These are phyloP conservation scores for Dromaius novaehollandiae DNA, from an alignment of 2,113 vertebrate species.

Conservation along the genomic window DNA sequence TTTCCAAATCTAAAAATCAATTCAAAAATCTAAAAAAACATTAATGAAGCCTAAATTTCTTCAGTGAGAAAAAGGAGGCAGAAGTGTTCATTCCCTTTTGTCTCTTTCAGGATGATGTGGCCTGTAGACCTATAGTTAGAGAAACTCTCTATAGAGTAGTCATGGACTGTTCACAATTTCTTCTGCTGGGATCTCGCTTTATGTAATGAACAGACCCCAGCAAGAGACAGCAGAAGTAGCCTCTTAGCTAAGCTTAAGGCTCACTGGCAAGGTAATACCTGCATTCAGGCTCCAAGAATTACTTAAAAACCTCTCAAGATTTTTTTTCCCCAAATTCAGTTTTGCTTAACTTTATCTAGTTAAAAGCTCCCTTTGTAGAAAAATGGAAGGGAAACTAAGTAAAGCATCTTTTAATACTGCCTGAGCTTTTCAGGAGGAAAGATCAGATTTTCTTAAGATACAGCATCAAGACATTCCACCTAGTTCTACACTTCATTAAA, in stretches of 20 bases:
- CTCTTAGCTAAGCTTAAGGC: background rate
- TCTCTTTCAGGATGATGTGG: background rate
- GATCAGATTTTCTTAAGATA: background rate
- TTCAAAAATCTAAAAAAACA: background rate
- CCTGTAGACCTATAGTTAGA: background rate
- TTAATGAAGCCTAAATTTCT: background rate
- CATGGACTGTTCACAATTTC: background rate
- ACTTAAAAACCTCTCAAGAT: background rate
- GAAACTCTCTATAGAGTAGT: background rate
- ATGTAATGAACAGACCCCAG: background rate
- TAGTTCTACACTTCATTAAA: background rate
- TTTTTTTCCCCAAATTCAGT: accelerated
- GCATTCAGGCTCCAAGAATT: background rate
- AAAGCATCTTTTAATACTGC: background rate
- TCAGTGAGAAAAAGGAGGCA: background rate
- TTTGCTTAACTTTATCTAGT: background rate
- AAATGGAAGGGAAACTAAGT: background rate
- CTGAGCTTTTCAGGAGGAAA: background rate
- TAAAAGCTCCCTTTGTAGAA: background rate
- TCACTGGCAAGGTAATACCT: background rate
- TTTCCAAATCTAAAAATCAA: too few relatives aligned
- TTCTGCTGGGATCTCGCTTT: background rate
- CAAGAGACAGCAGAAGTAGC: background rate
- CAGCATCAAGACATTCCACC: background rate
- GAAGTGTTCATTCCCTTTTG: background rate